Base-by-base conservation (phyloP, 2,113 vertebrate species). In the Cathartes aura region DNA sequence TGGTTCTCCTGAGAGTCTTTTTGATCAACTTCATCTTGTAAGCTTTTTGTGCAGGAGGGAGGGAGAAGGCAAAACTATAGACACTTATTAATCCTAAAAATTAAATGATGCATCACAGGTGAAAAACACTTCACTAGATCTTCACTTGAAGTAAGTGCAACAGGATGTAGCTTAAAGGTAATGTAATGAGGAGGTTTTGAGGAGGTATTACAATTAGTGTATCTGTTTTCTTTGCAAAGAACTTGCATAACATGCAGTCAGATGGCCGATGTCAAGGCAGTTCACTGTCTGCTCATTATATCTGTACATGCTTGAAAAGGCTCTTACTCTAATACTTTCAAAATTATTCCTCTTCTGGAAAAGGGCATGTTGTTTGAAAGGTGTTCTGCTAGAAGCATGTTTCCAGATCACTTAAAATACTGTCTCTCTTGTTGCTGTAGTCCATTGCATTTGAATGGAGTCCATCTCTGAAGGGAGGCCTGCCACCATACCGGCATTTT, bases 211-310 rank as follows among this genome's bases (percentile, higher is more conserved):
- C 47, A 89, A 2, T 75, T 71, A 60, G 53, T 32, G 3, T 29
- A 50, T 72, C 60, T 70, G 81, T 32, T 79, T 82, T 43, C 81
- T 64, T 62, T 93, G 84, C 93, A 85, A 59, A 63, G 60, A 79
- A 24, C 75, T 80, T 40, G 50, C 12, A 22, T 55, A 60, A 68
- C 6, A 0, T 2, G 0, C 64, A 64, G 86, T 95, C 78, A 56
- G 64, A 14, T 90, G 66, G 52, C 89, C 74, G 84, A 15, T 91
- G 68, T 75, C 36, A 23, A 75, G 50, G 52, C 70, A 83, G 64
- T 66, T 95, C 89, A 40, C 56, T 88, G 27, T 7, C 76, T 93
- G 43, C 73, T 94, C 38, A 1, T 64, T 80, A 15, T 50, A 30
- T 29, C 66, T 72, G 58, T 59, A 24, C 11, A 0, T 87, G 64